Conservation (phyloP, 1,140 invertebrate species). For the Drosophila truncata region DNA sequence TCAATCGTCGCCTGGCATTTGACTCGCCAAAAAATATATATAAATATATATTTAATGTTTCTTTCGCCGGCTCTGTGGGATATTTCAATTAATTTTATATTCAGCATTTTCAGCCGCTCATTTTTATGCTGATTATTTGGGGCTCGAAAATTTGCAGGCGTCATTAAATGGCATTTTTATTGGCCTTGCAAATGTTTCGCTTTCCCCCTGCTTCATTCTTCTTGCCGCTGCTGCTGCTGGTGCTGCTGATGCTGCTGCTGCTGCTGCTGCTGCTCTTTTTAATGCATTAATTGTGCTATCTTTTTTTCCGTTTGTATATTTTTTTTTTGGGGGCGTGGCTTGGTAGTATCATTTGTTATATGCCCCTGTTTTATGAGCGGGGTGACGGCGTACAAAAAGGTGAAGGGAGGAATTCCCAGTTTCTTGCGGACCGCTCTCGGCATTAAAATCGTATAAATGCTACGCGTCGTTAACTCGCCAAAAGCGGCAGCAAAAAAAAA, state of each 20-base stretch:
- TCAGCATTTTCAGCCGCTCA: slow-evolving; percentile 24
- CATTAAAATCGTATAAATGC: slow-evolving; percentile 78
- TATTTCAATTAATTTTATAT: slow-evolving; percentile 60
- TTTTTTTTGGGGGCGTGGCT: slow-evolving; percentile 38
- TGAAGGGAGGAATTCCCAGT: slow-evolving; percentile 8
- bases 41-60: slow-evolving; percentile 1
- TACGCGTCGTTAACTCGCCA: slow-evolving; percentile 68
- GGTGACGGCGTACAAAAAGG: slow-evolving; percentile 16
- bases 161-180: slow-evolving; percentile 76
- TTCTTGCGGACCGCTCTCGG: slow-evolving; percentile 49
- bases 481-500: slow-evolving; percentile 8
- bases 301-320: slow-evolving; percentile 3
- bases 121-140: slow-evolving; percentile 76
- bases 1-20: slow-evolving; percentile 27
- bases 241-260: background rate
- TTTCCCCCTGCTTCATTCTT: slow-evolving; percentile 10
- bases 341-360: slow-evolving; percentile 65
- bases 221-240: background rate
- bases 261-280: slow-evolving; percentile 41
- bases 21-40: background rate
- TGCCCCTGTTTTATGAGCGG: slow-evolving; percentile 65
- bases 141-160: slow-evolving; percentile 71
- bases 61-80: slow-evolving; percentile 18
- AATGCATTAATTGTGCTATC: slow-evolving; percentile 74
- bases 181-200: slow-evolving; percentile 64